These are phyloP conservation scores for Myodes glareolus DNA, from an alignment of 2,113 vertebrate genomes.

Conservation along the genomic window DNA sequence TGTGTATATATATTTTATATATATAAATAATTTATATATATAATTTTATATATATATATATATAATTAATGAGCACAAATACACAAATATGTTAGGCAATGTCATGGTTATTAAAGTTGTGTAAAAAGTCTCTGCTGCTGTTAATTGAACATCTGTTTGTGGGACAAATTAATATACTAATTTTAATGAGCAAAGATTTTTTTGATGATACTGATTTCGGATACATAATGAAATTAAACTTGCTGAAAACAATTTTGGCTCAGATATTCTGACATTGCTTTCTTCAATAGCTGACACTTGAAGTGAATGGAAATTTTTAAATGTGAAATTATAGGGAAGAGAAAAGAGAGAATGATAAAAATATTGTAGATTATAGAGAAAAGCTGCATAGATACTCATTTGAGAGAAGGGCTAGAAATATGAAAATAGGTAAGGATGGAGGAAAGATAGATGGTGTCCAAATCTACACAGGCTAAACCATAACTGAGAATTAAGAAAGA, in stretches of 20 bases:
- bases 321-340: neutral
- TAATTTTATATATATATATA: neutral
- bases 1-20: too few relatives aligned
- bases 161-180: neutral
- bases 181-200: neutral
- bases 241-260: neutral
- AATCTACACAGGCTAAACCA: neutral
- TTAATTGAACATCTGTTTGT: neutral
- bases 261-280: neutral
- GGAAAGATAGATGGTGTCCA: neutral
- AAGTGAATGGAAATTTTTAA: neutral
- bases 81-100: neutral
- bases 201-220: neutral
- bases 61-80: slow-evolving; percentile 28
- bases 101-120: neutral
- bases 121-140: neutral
- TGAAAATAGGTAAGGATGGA: neutral
- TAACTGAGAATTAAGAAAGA: slow-evolving; percentile 35
- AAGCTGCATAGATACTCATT: neutral
- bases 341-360: neutral
- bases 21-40: too few relatives aligned
- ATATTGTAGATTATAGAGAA: neutral
- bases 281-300: neutral
- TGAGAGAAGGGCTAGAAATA: neutral
- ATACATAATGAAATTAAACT: neutral